Evolutionary conservation across 2,113 vertebrate genomes (phyloP).

Genomic region (Lota lota): DNA sequence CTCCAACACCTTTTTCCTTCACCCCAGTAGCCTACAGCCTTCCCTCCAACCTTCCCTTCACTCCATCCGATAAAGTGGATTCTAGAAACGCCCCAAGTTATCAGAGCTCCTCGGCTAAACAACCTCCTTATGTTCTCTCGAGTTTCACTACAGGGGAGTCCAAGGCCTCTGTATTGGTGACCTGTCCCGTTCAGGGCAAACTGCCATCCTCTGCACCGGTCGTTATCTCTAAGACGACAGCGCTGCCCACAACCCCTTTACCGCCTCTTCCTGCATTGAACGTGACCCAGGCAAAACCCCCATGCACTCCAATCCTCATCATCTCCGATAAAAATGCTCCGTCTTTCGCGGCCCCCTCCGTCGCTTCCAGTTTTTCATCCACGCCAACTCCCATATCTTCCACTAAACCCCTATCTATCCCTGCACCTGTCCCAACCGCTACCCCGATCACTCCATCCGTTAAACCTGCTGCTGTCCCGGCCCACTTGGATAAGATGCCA

Average conservation of each 20-base stretch:
- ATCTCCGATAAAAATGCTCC: constrained; percentile 20
- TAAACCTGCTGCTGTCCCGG: constrained; percentile 3
- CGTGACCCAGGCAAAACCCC: constrained; percentile 22
- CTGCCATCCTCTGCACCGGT: constrained; percentile 1
- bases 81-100: constrained; percentile 17
- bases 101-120: constrained; percentile 25
- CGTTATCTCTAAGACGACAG: constrained; percentile 26
- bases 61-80: constrained; percentile 32
- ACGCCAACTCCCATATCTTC: not conserved
- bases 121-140: not conserved
- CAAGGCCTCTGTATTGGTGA: constrained; percentile 18
- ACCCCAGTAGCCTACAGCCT: constrained; percentile 25
- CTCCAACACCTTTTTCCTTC: constrained; percentile 17
- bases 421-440: constrained; percentile 3
- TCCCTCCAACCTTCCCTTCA: constrained; percentile 15
- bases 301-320: not conserved
- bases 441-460: not conserved
- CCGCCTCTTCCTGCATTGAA: no score
- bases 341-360: constrained; percentile 2
- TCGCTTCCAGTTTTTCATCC: constrained; percentile 19
- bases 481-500: constrained; percentile 30
- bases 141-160: constrained; percentile 22
- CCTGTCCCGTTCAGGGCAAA: constrained; percentile 19
- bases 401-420: constrained; percentile 22
- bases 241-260: constrained; percentile 4